These are phyloP conservation scores for Pyrrhia umbra DNA, from an alignment of 2,888 invertebrate species.

Conservation along the genomic window DNA sequence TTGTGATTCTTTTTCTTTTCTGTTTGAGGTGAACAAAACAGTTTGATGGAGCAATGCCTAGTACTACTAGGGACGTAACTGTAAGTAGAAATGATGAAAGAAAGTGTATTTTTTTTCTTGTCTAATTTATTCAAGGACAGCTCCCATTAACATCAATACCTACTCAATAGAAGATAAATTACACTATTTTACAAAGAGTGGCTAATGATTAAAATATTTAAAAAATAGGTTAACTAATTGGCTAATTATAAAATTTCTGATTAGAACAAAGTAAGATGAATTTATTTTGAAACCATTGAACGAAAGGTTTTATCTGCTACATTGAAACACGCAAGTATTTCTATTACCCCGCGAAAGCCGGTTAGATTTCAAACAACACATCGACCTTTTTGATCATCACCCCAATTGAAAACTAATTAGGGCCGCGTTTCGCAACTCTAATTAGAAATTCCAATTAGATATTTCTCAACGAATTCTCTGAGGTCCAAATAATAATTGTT, in stretches of 20 bases:
- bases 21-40: not conserved
- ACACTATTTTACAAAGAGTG: too few relatives aligned
- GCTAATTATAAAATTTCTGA: not conserved
- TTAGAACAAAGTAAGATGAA: not conserved
- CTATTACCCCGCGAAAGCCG: conserved; percentile 40
- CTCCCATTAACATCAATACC: too few relatives aligned
- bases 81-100: too few relatives aligned
- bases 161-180: too few relatives aligned
- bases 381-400: conserved; percentile 68
- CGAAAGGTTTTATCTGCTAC: not conserved
- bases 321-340: conserved; percentile 50
- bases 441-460: conserved; percentile 90
- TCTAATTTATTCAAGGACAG: too few relatives aligned
- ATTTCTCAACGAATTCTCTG: conserved; percentile 80
- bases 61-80: not conserved
- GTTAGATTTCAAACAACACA: conserved; percentile 60
- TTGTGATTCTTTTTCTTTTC: conserved; percentile 29
- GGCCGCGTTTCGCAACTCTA: conserved; percentile 76
- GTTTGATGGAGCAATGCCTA: not conserved
- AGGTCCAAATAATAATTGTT: conserved; percentile 86
- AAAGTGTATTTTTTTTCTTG: too few relatives aligned
- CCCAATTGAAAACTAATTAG: conserved; percentile 84
- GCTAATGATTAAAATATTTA: too few relatives aligned
- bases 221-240: not conserved
- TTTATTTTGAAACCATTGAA: not conserved